Conservation (phyloP, 2,888 invertebrate genomes). For the Apamea crenata region DNA sequence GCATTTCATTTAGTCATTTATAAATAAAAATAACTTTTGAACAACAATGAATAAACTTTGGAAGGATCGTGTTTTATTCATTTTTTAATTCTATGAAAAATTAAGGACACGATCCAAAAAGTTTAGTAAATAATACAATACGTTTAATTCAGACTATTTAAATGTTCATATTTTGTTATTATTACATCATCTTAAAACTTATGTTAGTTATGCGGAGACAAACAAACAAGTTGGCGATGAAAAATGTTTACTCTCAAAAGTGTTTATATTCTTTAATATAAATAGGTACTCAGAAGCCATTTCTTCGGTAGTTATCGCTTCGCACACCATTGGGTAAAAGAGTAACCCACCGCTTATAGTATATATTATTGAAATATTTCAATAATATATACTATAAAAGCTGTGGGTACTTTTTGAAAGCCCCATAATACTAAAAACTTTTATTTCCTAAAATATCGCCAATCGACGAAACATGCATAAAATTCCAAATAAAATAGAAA, state of each 20-base stretch:
- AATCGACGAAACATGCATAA: slow-evolving; percentile 26
- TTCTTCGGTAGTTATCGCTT: not conserved
- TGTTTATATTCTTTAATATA: not conserved
- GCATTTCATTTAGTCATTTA: not conserved
- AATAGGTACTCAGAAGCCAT: not conserved
- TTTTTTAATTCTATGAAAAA: not conserved
- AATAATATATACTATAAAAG: too few relatives aligned
- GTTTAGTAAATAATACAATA: not conserved
- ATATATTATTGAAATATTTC: too few relatives aligned
- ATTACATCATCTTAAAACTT: too few relatives aligned
- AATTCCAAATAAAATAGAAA: slow-evolving; percentile 31
- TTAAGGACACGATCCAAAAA: too few relatives aligned
- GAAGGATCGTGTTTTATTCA: not conserved
- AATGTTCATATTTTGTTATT: too few relatives aligned
- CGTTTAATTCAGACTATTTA: too few relatives aligned
- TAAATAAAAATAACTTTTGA: not conserved
- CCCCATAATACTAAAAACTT: slow-evolving; percentile 12
- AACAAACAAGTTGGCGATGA: not conserved
- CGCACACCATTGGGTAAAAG: slow-evolving; percentile 14
- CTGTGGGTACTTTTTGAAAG: too few relatives aligned
- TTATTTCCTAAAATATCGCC: slow-evolving; percentile 15
- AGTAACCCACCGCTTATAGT: too few relatives aligned
- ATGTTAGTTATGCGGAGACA: not conserved
- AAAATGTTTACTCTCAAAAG: not conserved
- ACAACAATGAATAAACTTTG: not conserved